Evolutionary conservation across 2,113 vertebrate species (phyloP), one percentile per base, ranked within the genome.

Genomic region (Sarotherodon lohbergeri): DNA sequence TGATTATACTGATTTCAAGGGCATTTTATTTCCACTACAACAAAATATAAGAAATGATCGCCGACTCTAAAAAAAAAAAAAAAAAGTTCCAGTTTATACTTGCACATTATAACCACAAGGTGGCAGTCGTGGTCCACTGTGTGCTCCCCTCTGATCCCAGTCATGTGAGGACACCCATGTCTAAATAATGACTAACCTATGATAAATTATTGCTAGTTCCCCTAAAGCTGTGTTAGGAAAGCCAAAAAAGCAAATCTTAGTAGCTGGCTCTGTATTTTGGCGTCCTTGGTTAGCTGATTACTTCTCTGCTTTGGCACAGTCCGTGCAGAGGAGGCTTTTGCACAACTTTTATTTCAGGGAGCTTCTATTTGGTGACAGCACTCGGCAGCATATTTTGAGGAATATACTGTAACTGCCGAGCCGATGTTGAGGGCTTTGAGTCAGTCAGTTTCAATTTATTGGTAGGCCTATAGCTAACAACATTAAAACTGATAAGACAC

Each of bases 71-170:
- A 32, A 7, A 34, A 34, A 34, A 34, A 34, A 36, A 36, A 39
- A 39, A 39, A 9, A 9, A 55, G 43, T 61, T 36, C 87, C 8
- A 57, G 48, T n/a, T 17, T 91, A 90, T 79, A 91, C 80, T 87
- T 90, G 27, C 81, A 32, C 3, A 9, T 82, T 90, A 10, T 19
- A 12, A 55, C 93, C 95, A 94, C 39, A 29, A 93, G 95, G 87
- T 88, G 88, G 93, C 56, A 89, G 59, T 79, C 29, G 16, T 27
- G 71, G 14, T 73, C 85, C 78, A 55, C 8, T 82, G 3, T 17
- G 11, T 73, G 36, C 32, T 63, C 5, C 17, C 56, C 46, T 29
- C 10, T 14, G 39, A 9, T 17, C 4, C 4, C 29, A 36, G 76
- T 90, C 78, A 87, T 54, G 2, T 68, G 17, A 91, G 43, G 82